A percentile compares a stretch with the other conserved stretches of the same genome.
Conservation (phyloP, 1,140 invertebrate species). For the Drosophila elegans region DNA sequence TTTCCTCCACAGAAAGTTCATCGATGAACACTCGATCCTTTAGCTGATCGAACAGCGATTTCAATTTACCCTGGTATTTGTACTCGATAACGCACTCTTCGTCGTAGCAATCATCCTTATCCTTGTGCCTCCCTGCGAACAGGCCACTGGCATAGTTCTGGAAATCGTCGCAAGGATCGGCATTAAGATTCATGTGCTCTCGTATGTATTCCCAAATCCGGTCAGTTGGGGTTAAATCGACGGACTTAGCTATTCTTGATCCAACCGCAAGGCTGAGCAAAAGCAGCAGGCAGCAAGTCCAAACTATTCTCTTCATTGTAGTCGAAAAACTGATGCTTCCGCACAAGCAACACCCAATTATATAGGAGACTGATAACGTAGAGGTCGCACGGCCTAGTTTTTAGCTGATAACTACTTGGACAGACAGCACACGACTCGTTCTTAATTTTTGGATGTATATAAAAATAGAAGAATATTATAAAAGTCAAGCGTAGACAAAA, state of each 20-base stretch:
- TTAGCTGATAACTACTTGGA: not conserved
- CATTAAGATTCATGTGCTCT: not conserved
- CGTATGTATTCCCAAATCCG: not conserved
- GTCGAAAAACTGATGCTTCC: not conserved
- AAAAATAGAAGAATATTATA: too few relatives aligned
- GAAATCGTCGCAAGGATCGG: not conserved
- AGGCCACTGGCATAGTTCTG: too few relatives aligned
- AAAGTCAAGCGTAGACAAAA: too few relatives aligned
- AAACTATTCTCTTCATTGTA: not conserved
- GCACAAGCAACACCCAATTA: not conserved
- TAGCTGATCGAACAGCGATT: not conserved
- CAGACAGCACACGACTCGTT: not conserved
- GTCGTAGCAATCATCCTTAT: too few relatives aligned
- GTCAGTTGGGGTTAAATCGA: not conserved
- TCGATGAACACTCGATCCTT: conserved; percentile 9
- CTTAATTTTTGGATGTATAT: too few relatives aligned
- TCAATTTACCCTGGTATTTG: not conserved
- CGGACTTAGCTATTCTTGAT: not conserved
- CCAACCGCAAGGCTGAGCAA: not conserved
- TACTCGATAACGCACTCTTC: not conserved
- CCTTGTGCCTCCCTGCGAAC: too few relatives aligned
- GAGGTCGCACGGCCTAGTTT: not conserved
- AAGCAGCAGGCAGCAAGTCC: not conserved
- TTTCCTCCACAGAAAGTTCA: conserved; percentile 9
- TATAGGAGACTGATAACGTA: not conserved